phyloP scores from a whole-genome alignment of 2,888 invertebrate species.

The Drosophila conformis region DNA sequence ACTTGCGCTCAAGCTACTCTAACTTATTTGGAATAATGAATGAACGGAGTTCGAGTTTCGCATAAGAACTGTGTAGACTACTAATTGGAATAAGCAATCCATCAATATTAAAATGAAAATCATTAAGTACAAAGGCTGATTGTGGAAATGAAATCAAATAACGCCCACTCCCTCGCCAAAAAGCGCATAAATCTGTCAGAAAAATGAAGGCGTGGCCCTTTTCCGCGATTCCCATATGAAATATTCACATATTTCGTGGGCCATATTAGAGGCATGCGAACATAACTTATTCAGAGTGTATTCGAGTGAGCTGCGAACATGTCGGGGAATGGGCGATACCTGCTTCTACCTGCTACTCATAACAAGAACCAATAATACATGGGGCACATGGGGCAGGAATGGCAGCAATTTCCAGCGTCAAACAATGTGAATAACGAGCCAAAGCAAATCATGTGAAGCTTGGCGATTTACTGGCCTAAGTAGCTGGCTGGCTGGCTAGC shows the following conservation, averaged over 20 bases:
- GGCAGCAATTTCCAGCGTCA: background rate
- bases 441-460: conserved; percentile 68
- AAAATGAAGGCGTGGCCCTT: conserved; percentile 20
- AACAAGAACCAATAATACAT: conserved; percentile 34
- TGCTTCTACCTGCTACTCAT: conserved; percentile 47
- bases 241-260: conserved; percentile 31
- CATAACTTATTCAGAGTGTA: conserved; percentile 32
- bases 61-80: background rate
- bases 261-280: conserved; percentile 16
- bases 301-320: conserved; percentile 33
- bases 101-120: background rate
- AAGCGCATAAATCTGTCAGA: conserved; percentile 48
- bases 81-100: background rate
- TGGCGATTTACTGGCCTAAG: conserved; percentile 63
- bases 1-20: background rate
- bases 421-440: conserved; percentile 55
- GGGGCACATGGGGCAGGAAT: background rate
- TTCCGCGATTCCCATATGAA: conserved; percentile 17
- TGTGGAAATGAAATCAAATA: background rate
- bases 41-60: background rate
- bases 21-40: background rate
- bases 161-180: background rate
- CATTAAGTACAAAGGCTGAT: background rate
- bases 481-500: conserved; percentile 46
- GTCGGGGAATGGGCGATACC: conserved; percentile 24